Evolutionary conservation across 2,888 invertebrate species (phyloP), one percentile per base, ranked within the genome.

Genomic region (Trachelus iudaicus): DNA sequence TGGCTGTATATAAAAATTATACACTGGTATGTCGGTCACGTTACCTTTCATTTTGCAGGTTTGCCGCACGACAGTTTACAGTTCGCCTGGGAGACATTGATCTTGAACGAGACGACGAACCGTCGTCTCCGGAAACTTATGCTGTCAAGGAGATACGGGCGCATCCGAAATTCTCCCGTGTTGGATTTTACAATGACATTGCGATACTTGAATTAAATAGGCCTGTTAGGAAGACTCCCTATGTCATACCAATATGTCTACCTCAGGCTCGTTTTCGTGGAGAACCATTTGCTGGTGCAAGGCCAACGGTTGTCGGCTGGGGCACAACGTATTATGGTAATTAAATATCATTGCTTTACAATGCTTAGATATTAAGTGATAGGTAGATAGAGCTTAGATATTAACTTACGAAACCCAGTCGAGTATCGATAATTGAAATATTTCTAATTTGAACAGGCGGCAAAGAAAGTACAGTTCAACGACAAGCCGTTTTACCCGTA

Each of bases 161-260:
- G 0, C 98, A 98, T 92, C 95, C 96, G 33, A 92, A 96, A 88
- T 98, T 98, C 92, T 96, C 96, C 12, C 93, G 97, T 76, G 96
- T 97, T 79, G 98, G 98, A n/a, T 98, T 96, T 91, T 98, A 97
- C 91, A 98, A 98, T 85, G 98, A 98, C 89, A 97, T 99, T 80
- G 98, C 98, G 1, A 91, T 97, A n/a, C 92, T 97, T 73, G 95
- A 95, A 82, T 91, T 97, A 35, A 95, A 92, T 69, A 86, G 95
- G 76, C 94, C 95, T 34, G 97, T 96, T 1, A 94, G 95, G 76
- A 96, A 95, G 89, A 96, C 96, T 0, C 96, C 97, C 89, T 97
- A 97, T 91, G 95, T 97, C 69, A 96, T 97, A 84, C 98, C 98
- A 0, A 94, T 98, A 79, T 98, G 98, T 89, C 92, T 98, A 77